These are phyloP conservation scores for Ceuthmochares aereus DNA, from an alignment of 2,113 vertebrate species.

Conservation along the genomic window DNA sequence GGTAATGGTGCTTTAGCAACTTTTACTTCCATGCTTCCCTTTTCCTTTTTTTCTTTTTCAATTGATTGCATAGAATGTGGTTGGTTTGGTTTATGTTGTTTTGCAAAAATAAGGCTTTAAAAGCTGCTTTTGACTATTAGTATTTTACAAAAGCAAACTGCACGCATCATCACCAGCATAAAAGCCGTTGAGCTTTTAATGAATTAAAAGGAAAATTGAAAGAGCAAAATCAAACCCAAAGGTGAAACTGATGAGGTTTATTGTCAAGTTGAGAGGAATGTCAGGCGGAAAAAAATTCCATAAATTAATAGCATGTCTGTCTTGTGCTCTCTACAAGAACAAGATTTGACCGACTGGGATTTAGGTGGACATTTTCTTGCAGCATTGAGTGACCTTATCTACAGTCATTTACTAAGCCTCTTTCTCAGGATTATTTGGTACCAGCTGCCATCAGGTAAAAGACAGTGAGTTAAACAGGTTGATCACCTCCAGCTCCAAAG, in stretches of 20 bases:
- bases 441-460: background rate
- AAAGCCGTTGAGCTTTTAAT: background rate
- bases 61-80: background rate
- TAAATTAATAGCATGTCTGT: background rate
- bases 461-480: background rate
- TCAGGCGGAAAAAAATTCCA: background rate
- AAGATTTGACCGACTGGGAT: background rate
- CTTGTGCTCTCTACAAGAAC: background rate
- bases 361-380: background rate
- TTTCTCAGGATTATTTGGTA: background rate
- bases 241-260: background rate
- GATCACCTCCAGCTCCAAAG: background rate
- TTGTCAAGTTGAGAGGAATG: background rate
- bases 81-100: background rate
- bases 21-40: background rate
- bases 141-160: conserved; percentile 15
- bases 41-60: background rate
- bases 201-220: background rate
- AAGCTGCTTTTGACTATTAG: background rate
- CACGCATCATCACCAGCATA: background rate
- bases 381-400: background rate
- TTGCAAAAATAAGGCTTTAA: background rate
- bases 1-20: background rate
- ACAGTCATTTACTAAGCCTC: background rate
- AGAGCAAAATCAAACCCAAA: background rate